These are phyloP conservation scores for Hyalella azteca DNA, from an alignment of 2,888 invertebrate species.

Conservation along the genomic window DNA sequence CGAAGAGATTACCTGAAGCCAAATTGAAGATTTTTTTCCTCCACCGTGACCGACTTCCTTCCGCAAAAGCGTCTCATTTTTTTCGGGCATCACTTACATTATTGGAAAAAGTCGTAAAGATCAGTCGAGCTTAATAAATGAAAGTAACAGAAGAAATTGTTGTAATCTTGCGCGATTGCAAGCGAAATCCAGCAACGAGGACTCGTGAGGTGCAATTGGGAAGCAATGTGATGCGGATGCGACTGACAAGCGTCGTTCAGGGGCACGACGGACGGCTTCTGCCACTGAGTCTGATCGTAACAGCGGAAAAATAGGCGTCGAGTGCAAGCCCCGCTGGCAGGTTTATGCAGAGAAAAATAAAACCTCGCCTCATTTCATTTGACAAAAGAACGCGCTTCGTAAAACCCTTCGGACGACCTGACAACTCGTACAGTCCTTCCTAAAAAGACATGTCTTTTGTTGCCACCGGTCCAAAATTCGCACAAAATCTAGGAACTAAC, in stretches of 20 bases:
- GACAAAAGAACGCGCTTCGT: no score
- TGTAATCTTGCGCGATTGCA: not conserved
- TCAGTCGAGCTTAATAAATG: not conserved
- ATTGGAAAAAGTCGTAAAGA: conserved; percentile 1
- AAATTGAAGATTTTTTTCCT: not conserved
- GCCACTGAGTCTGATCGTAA: not conserved
- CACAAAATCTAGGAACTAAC: no score
- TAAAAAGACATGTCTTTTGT: no score
- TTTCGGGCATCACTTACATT: conserved; percentile 3
- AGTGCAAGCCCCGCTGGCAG: no score
- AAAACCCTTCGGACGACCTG: no score
- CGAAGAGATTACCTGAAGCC: no score
- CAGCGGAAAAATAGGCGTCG: no score
- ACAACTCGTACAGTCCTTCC: no score
- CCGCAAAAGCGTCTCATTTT: not conserved
- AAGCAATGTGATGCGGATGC: not conserved
- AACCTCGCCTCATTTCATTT: not conserved
- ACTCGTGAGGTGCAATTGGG: not conserved
- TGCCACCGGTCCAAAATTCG: no score
- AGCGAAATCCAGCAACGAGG: not conserved
- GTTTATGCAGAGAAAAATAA: no score
- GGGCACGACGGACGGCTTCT: not conserved
- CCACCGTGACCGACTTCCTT: not conserved
- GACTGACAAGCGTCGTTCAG: not conserved
- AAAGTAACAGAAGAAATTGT: not conserved